A percentile compares a stretch with the other conserved stretches of the same genome.
phyloP scores from a whole-genome alignment of 2,888 invertebrate genomes.

The Yponomeuta cagnagella region DNA sequence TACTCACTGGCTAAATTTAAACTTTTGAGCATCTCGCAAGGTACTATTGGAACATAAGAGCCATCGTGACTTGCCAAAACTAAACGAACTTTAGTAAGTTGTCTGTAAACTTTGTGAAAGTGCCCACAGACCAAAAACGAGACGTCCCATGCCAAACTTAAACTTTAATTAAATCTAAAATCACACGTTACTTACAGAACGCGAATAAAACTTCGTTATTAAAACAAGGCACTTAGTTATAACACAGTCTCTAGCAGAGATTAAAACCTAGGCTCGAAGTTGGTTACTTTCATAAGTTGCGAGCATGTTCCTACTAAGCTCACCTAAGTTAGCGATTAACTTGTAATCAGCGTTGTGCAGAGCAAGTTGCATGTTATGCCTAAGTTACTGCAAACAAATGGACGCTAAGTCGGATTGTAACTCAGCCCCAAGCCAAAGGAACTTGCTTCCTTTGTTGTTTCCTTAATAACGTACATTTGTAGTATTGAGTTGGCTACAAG shows the following conservation, averaged over 20 bases:
- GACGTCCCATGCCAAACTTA: neutral
- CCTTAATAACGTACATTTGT: conserved; percentile 32
- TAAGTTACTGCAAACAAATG: conserved; percentile 53
- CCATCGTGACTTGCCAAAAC: neutral
- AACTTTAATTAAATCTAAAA: neutral
- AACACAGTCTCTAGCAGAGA: neutral
- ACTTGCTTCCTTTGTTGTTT: conserved; percentile 39
- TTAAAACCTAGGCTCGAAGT: neutral
- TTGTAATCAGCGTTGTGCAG: conserved; percentile 51
- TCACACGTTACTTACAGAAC: neutral
- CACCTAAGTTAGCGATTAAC: conserved; percentile 48
- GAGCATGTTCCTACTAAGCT: conserved; percentile 11
- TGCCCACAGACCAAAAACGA: neutral
- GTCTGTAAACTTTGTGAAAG: neutral
- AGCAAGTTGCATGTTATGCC: conserved; percentile 33
- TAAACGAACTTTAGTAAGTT: neutral
- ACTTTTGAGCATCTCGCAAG: neutral
- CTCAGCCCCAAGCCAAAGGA: conserved; percentile 36
- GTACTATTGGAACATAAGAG: neutral
- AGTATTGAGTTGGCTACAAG: conserved; percentile 4
- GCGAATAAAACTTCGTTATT: neutral
- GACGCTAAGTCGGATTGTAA: conserved; percentile 53
- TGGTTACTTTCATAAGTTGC: neutral
- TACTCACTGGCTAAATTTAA: too few relatives aligned
- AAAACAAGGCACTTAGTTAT: neutral